Evolutionary conservation across 2,113 vertebrate genomes (phyloP).

Genomic region (Lethenteron reissneri): DNA sequence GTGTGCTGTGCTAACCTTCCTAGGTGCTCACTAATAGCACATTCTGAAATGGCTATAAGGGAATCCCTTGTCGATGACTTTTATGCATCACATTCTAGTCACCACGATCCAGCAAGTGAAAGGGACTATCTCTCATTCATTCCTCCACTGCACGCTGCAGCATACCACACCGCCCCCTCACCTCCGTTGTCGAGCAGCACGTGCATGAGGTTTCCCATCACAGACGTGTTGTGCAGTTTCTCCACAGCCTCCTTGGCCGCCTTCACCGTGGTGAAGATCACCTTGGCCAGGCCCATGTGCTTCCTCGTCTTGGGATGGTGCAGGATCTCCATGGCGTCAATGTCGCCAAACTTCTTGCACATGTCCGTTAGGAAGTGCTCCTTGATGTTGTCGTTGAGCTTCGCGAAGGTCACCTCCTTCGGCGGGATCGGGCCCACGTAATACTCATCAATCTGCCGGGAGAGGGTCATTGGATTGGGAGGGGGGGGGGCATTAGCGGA

Average conservation of each 20-base stretch:
- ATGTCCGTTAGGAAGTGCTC: constrained; percentile 88
- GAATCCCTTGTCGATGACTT: no score
- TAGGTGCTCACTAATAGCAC: no score
- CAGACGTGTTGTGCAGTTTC: constrained; percentile 77
- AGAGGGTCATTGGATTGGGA: no score
- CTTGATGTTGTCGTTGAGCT: constrained; percentile 85
- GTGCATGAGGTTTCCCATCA: constrained; percentile 98
- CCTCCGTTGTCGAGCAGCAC: constrained; percentile 97
- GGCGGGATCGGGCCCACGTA: constrained; percentile 91
- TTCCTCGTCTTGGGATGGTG: constrained; percentile 98
- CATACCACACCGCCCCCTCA: constrained; percentile 21
- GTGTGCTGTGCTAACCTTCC: no score
- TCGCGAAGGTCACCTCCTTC: constrained; percentile 95
- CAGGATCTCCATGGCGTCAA: constrained; percentile 84
- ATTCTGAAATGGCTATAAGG: no score
- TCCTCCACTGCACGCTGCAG: no score
- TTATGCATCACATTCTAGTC: no score
- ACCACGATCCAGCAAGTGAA: no score
- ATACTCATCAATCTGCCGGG: constrained; percentile 70
- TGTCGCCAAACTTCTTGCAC: constrained; percentile 93
- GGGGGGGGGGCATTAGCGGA: no score
- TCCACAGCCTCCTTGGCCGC: constrained; percentile 72
- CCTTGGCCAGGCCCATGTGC: constrained; percentile 90
- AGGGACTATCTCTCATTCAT: no score
- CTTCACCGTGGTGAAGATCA: constrained; percentile 66